These are phyloP conservation scores for Phaethon lepturus DNA, from an alignment of 2,113 vertebrate genomes.

Conservation along the genomic window DNA sequence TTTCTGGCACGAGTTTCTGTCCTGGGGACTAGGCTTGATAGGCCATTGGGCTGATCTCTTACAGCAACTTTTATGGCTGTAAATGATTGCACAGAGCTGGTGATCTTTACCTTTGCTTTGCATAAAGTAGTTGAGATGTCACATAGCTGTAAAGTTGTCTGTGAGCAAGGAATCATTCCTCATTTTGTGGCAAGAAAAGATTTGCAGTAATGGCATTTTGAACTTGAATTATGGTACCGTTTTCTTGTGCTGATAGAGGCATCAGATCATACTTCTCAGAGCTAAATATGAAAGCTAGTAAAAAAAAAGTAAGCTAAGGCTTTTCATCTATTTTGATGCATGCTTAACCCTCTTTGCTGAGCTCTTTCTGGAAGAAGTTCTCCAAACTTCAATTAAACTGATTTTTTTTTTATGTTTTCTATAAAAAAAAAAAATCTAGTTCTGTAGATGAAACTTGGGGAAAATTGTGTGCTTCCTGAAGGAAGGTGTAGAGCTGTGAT, in stretches of 20 bases:
- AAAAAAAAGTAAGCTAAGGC: background rate
- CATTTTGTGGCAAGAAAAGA: background rate
- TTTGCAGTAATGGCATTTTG: background rate
- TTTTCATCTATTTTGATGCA: background rate
- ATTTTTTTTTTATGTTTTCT: background rate
- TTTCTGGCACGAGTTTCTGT: background rate
- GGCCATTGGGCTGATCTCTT: background rate
- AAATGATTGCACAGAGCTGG: background rate
- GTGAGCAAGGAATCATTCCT: background rate
- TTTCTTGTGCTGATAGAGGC: background rate
- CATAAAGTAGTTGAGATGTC: background rate
- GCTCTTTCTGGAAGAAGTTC: background rate
- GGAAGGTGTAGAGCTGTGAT: background rate
- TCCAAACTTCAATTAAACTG: background rate
- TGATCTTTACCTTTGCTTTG: background rate
- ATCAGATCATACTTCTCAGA: background rate
- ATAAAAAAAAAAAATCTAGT: background rate
- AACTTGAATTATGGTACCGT: background rate
- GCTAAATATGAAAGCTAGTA: background rate
- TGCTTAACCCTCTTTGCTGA: background rate
- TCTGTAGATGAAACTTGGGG: background rate
- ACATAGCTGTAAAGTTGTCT: background rate
- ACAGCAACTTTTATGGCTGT: rapidly evolving
- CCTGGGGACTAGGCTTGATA: background rate
- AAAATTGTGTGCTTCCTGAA: background rate